These are phyloP conservation scores for Loriculus beryllinus DNA, from an alignment of 2,797 vertebrate genomes.

Conservation along the genomic window DNA sequence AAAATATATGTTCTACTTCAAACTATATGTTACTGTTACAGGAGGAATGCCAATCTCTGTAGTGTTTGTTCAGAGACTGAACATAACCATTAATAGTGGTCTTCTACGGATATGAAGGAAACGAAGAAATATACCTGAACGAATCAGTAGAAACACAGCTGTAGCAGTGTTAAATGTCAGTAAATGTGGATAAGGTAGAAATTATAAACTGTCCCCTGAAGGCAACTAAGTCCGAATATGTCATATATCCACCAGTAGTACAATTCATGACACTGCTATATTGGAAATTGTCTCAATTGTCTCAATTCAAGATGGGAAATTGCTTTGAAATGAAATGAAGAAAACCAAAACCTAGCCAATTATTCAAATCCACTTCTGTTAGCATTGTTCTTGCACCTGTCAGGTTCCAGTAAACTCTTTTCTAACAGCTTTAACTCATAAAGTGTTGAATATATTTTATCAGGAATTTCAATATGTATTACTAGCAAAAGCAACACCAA, in stretches of 20 bases:
- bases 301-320: neutral
- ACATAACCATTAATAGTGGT: neutral
- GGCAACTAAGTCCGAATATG: neutral
- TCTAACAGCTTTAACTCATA: neutral
- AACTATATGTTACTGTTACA: neutral
- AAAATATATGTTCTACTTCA: neutral
- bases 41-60: neutral
- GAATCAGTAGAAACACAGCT: accelerated
- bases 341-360: neutral
- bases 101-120: neutral
- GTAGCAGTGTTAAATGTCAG: neutral
- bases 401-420: neutral
- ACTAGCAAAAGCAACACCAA: neutral
- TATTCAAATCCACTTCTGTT: neutral
- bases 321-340: neutral
- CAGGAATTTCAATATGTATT: neutral
- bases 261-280: neutral
- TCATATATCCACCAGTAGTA: neutral
- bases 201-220: neutral
- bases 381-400: neutral
- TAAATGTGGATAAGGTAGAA: neutral
- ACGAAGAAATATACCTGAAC: neutral
- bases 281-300: neutral
- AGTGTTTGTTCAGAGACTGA: neutral
- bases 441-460: neutral